Evolutionary conservation across 1,140 invertebrate genomes (phyloP).

Genomic region (Cyclargus thomasi): DNA sequence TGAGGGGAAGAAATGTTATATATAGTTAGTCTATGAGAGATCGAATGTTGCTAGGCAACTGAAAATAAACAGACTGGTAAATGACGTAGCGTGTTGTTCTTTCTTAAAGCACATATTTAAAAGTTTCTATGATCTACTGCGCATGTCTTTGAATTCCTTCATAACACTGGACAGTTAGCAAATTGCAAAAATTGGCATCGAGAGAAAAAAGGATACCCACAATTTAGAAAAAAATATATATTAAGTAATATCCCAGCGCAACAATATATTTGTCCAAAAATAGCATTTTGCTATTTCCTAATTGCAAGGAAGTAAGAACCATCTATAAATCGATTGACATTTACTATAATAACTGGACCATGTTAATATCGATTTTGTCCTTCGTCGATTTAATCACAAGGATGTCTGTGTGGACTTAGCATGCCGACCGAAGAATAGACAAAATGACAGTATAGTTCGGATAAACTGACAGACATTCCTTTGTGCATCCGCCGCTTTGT

Average conservation of each 20-base stretch:
- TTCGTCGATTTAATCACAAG: background rate
- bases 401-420: background rate
- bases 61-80: too few relatives aligned
- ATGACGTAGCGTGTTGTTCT: too few relatives aligned
- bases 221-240: background rate
- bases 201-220: background rate
- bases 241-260: background rate
- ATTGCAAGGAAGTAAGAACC: background rate
- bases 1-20: too few relatives aligned
- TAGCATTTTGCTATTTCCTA: background rate
- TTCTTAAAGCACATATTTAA: too few relatives aligned
- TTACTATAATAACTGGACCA: background rate
- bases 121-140: background rate
- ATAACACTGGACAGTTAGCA: background rate
- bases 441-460: too few relatives aligned
- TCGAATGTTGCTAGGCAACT: too few relatives aligned
- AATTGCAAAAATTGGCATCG: background rate
- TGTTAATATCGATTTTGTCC: background rate
- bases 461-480: too few relatives aligned
- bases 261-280: too few relatives aligned
- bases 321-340: background rate
- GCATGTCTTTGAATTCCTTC: background rate
- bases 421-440: too few relatives aligned
- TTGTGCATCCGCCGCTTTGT: too few relatives aligned
- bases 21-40: too few relatives aligned